phyloP scores from a whole-genome alignment of 2,113 vertebrate species.

The Meriones unguiculatus region DNA sequence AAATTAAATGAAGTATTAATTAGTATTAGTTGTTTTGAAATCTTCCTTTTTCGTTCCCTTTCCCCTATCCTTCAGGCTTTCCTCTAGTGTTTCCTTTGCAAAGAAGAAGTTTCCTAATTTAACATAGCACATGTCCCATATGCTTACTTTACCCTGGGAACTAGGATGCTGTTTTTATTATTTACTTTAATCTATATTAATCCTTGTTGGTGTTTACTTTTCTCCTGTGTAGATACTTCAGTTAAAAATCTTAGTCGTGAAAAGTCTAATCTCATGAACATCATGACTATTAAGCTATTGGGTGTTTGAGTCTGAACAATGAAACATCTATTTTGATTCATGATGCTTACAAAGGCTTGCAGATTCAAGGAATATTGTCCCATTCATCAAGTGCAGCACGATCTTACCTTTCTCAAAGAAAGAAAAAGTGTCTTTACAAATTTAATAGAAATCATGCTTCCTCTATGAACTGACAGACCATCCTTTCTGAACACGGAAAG shows the following conservation, averaged over 20 bases:
- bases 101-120: background rate
- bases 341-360: background rate
- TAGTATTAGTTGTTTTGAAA: background rate
- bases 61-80: no score
- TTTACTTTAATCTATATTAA: background rate
- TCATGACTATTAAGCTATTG: background rate
- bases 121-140: background rate
- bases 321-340: background rate
- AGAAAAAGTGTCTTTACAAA: background rate
- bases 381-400: background rate
- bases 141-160: background rate
- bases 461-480: background rate
- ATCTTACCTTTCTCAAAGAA: slow-evolving; percentile 16
- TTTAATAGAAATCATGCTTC: background rate
- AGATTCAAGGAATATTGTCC: background rate
- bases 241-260: slow-evolving; percentile 16
- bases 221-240: background rate
- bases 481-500: background rate
- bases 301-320: slow-evolving; percentile 31
- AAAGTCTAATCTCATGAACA: slow-evolving; percentile 29
- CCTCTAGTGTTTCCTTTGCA: background rate
- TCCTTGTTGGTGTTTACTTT: slow-evolving; percentile 5
- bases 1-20: background rate
- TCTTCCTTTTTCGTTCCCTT: background rate
- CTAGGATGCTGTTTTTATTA: background rate